A percentile compares a stretch with the other conserved stretches of the same genome.
Conservation (phyloP, 2,797 vertebrate species). For the Bovichtus variegatus region DNA sequence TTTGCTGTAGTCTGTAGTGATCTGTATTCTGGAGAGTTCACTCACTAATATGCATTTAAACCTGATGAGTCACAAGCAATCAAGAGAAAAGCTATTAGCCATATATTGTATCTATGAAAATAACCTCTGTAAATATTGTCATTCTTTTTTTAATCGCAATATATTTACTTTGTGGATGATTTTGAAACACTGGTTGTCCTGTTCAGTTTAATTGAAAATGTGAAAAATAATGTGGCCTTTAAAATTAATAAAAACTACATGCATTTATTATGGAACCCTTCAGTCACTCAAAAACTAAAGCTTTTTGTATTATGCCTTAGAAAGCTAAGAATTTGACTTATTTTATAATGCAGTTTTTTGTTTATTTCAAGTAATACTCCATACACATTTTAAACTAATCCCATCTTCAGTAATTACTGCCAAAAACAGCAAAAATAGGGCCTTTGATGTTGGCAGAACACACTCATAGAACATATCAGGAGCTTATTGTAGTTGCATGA, state of each 20-base stretch:
- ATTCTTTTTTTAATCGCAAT: conserved; percentile 39
- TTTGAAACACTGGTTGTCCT: conserved; percentile 57
- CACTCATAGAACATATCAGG: neutral
- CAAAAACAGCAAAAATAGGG: neutral
- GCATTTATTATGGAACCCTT: conserved; percentile 13
- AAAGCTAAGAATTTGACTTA: too few species aligned
- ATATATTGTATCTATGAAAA: conserved; percentile 39
- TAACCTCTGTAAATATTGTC: conserved; percentile 47
- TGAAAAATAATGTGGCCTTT: conserved; percentile 54
- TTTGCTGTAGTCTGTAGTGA: conserved; percentile 24
- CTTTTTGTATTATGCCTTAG: neutral
- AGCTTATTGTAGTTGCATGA: neutral
- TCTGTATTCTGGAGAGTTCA: conserved; percentile 1
- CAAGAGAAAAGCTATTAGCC: conserved; percentile 27
- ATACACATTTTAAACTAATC: neutral
- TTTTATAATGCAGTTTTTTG: neutral
- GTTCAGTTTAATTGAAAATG: conserved; percentile 31
- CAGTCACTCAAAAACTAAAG: neutral
- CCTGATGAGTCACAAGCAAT: conserved; percentile 40
- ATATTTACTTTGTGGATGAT: conserved; percentile 22
- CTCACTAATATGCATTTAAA: conserved; percentile 27
- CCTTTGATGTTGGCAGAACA: neutral
- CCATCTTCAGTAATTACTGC: neutral
- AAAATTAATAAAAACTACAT: conserved; percentile 59
- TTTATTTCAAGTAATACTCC: neutral